A percentile compares a stretch with the other conserved stretches of the same genome.
phyloP scores from a whole-genome alignment of 2,113 vertebrate genomes.

The Nestor notabilis region DNA sequence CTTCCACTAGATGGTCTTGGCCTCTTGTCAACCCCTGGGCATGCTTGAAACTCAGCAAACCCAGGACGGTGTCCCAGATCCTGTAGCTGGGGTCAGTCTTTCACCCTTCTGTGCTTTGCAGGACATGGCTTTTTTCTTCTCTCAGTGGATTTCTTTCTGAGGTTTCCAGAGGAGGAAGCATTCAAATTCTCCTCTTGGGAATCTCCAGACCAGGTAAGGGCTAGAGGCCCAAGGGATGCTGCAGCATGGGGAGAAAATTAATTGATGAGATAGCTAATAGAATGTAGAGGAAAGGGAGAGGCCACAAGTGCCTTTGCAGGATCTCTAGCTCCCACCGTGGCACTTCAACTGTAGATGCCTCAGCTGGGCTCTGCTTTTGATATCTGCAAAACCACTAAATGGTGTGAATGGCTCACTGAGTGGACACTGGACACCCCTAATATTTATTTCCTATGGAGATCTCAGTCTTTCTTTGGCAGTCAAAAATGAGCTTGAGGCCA shows the following conservation, averaged over 20 bases:
- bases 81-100: background rate
- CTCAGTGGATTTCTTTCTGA: background rate
- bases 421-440: background rate
- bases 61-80: background rate
- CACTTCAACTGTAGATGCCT: background rate
- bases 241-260: background rate
- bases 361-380: background rate
- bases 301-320: background rate
- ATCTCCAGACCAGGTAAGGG: background rate
- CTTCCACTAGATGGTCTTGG: background rate
- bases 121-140: background rate
- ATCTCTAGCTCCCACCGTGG: background rate
- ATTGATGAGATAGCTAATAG: background rate
- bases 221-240: background rate
- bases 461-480: background rate
- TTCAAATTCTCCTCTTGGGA: background rate
- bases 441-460: background rate
- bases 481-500: background rate
- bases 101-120: background rate
- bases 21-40: background rate
- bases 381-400: background rate
- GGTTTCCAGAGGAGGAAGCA: background rate
- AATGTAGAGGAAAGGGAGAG: background rate
- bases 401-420: rapidly evolving
- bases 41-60: background rate